These are phyloP conservation scores for Cryptophagus acutangulus DNA, from an alignment of 2,888 invertebrate genomes.

Conservation along the genomic window DNA sequence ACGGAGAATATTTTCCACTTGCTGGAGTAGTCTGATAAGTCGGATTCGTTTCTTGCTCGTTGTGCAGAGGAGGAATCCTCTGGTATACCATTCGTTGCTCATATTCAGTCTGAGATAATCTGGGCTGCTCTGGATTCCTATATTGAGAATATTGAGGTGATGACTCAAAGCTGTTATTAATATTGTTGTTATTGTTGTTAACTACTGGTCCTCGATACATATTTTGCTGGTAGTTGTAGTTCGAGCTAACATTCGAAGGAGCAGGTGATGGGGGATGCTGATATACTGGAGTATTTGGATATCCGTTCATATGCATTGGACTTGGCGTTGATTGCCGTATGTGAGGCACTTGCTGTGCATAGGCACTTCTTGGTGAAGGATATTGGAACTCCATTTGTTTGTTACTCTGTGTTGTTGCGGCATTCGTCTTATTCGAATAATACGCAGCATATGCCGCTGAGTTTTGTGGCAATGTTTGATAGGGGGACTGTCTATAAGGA, in stretches of 20 bases:
- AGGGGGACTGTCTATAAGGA: conserved; percentile 36
- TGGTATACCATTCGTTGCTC: conserved; percentile 25
- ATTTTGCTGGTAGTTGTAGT: conserved; percentile 29
- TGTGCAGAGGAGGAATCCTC: conserved; percentile 31
- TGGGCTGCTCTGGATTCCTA: conserved; percentile 2
- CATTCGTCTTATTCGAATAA: conserved; percentile 20
- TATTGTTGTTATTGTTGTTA: conserved; percentile 7
- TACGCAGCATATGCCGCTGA: conserved; percentile 26
- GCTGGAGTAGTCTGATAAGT: conserved; percentile 22
- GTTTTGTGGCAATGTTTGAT: conserved; percentile 35
- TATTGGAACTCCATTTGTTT: conserved; percentile 16
- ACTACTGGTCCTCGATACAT: conserved; percentile 17
- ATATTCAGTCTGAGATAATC: neutral
- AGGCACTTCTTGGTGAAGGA: conserved; percentile 18
- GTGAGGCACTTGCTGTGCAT: conserved; percentile 16
- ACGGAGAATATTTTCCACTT: conserved; percentile 51
- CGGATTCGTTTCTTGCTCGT: conserved; percentile 32
- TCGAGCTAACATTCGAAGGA: conserved; percentile 33
- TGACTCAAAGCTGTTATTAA: conserved; percentile 7
- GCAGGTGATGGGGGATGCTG: conserved; percentile 43
- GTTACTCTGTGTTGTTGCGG: conserved; percentile 13
- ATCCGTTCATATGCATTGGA: conserved; percentile 21
- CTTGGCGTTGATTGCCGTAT: conserved; percentile 31
- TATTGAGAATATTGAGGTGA: conserved; percentile 26
- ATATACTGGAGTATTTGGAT: conserved; percentile 25